These are phyloP conservation scores for Porites lobata DNA, from an alignment of 92 coral and sea anemone species.

Conservation along the genomic window DNA sequence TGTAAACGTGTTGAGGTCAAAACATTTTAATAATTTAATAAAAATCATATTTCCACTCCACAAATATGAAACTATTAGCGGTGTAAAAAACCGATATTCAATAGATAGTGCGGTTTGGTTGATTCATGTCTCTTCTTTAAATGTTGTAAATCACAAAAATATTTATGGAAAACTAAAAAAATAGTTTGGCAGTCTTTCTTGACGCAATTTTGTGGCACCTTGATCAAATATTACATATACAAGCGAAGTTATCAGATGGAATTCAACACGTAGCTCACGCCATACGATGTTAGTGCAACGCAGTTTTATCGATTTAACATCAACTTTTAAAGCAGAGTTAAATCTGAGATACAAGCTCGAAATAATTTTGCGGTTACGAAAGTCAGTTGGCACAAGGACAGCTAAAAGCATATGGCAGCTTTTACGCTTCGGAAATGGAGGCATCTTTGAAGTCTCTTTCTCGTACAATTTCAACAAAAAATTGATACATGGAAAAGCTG, in stretches of 20 bases:
- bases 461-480: too few species aligned
- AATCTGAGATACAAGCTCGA: too few species aligned
- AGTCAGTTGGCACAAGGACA: background rate
- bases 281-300: background rate
- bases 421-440: too few species aligned
- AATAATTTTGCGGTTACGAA: background rate
- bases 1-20: background rate
- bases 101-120: constrained; percentile 7
- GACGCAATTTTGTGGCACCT: background rate
- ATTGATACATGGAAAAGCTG: too few species aligned
- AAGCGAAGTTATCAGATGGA: background rate
- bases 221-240: background rate
- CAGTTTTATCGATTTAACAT: background rate
- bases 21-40: background rate
- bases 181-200: background rate
- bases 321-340: background rate
- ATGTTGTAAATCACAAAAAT: background rate
- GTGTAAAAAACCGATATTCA: background rate
- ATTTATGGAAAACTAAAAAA: background rate
- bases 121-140: background rate
- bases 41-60: background rate
- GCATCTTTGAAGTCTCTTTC: too few species aligned
- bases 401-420: too few species aligned
- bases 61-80: background rate
- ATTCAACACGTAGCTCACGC: background rate